Evolutionary conservation across 2,113 vertebrate genomes (phyloP).

Genomic region (Platichthys stellatus): DNA sequence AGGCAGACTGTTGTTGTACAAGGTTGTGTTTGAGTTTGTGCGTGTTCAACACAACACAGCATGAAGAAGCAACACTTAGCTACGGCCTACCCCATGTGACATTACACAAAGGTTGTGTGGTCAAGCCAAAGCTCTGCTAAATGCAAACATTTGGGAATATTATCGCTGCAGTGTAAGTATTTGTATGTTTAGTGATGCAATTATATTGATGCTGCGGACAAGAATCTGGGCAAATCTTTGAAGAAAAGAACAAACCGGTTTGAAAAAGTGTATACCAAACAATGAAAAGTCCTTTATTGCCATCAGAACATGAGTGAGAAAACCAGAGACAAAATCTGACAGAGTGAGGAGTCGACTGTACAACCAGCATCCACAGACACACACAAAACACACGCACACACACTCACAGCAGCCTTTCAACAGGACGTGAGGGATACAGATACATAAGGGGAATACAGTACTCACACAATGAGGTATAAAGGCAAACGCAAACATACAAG

Average conservation of each 20-base stretch:
- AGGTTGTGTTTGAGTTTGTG: too few species aligned
- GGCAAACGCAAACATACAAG: slow-evolving; percentile 69
- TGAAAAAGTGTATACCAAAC: slow-evolving; percentile 74
- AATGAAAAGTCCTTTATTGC: slow-evolving; percentile 84
- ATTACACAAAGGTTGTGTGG: too few species aligned
- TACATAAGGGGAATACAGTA: slow-evolving; percentile 68
- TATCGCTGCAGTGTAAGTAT: not conserved
- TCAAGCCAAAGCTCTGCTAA: too few species aligned
- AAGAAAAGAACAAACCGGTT: slow-evolving; percentile 38
- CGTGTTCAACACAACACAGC: too few species aligned
- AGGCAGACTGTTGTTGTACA: too few species aligned
- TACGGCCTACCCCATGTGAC: too few species aligned
- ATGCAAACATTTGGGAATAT: not conserved
- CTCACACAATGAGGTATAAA: slow-evolving; percentile 80
- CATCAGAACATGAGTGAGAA: slow-evolving; percentile 81
- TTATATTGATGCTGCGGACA: not conserved
- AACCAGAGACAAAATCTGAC: slow-evolving; percentile 78
- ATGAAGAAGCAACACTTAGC: too few species aligned
- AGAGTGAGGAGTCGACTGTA: slow-evolving; percentile 75
- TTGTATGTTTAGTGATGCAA: not conserved
- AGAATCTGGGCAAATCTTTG: not conserved
- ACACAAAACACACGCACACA: slow-evolving; percentile 9
- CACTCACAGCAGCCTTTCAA: slow-evolving; percentile 55
- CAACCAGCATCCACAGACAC: slow-evolving; percentile 62
- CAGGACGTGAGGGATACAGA: slow-evolving; percentile 60